phyloP scores from a whole-genome alignment of 2,113 vertebrate species.

The Todiramphus chloris region DNA sequence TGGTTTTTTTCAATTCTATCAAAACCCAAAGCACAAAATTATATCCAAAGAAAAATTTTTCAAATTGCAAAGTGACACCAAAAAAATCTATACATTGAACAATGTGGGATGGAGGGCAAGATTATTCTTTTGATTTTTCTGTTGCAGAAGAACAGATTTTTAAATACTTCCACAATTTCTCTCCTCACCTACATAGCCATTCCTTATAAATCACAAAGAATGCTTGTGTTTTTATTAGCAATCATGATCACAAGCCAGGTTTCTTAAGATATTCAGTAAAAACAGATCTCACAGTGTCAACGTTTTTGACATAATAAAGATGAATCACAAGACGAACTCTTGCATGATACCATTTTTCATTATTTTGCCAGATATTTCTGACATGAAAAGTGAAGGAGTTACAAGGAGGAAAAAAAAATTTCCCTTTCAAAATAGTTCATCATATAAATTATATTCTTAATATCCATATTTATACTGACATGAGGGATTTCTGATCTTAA shows the following conservation, averaged over 20 bases:
- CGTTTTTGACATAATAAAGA: background rate
- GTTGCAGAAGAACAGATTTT: background rate
- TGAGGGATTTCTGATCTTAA: background rate
- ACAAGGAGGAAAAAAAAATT: background rate
- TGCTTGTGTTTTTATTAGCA: background rate
- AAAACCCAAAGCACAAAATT: background rate
- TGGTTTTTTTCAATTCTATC: background rate
- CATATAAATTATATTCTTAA: background rate
- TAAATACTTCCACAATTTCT: background rate
- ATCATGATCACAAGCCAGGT: background rate
- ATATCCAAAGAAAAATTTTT: background rate
- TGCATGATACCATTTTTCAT: background rate
- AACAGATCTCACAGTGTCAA: background rate
- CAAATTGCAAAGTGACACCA: background rate
- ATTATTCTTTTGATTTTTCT: background rate
- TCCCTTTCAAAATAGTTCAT: background rate
- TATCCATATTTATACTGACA: background rate
- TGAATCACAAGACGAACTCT: background rate
- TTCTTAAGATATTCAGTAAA: background rate
- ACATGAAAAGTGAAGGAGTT: background rate
- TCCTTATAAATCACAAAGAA: background rate
- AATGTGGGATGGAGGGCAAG: fast-evolving
- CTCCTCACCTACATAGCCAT: background rate
- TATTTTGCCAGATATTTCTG: background rate
- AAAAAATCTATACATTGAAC: background rate